Base-by-base conservation (phyloP, 2,888 invertebrate species). In the Lithophane leautieri region DNA sequence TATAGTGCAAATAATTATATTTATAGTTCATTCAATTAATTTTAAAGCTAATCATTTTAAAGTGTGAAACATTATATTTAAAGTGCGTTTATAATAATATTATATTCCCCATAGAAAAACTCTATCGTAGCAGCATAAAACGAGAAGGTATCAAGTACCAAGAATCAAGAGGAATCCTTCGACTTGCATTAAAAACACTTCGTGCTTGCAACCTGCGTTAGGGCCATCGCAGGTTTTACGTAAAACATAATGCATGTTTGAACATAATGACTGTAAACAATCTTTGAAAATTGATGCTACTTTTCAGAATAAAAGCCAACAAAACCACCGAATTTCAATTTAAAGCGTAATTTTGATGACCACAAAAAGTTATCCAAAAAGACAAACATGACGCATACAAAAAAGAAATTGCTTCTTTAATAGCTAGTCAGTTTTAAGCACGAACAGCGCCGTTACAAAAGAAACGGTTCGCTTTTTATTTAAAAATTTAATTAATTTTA, bases 251-350 rank as follows among this genome's bases (percentile, higher is more conserved):
- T 62, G 47, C n/a, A 61, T 65, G 34, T 69, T 68, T 62, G 58
- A 34, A 62, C n/a, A 67, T 61, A 56, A 72, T 58, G 16, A 28
- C 56, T n/a, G 52, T 65, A 67, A 68, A 83, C 34, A 70, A 50
- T 50, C 34, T 78, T 73, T 75, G 61, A 62, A 83, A 68, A 78
- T 40, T 16, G 12, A 58, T 83, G 68, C 7, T 11, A 25, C 42
- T 69, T 79, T 52, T 84, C 77, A 88, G 82, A 83, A 85, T 81
- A 84, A 82, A 84, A 87, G 80, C 81, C 83, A 83, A 82, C 81
- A 79, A 84, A 90, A 89, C 85, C 84, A 87, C 84, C 82, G 86
- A 88, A 88, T 89, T 88, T 89, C 89, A 90, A 91, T 88, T 90
- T 84, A 76, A 85, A 86, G 75, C 81, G 84, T 88, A 87, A 90